These are phyloP conservation scores for Anoplopoma fimbria DNA, from an alignment of 2,113 vertebrate genomes.

Conservation along the genomic window DNA sequence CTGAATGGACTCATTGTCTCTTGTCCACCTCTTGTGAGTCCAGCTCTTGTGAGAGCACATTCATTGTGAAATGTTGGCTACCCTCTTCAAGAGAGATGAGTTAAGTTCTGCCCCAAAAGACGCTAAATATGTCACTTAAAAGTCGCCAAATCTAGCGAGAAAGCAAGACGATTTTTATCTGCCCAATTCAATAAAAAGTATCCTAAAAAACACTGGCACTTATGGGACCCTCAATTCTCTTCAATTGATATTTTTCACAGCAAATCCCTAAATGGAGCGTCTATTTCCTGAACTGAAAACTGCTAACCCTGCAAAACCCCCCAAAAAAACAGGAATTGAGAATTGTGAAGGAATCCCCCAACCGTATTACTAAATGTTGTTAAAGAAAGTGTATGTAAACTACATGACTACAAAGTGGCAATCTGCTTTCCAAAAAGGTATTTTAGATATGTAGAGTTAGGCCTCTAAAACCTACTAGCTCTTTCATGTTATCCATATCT, in stretches of 20 bases:
- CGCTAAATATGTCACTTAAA: no score
- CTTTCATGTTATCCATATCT: background rate
- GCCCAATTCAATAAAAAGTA: background rate
- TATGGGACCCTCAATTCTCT: no score
- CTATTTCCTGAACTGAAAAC: conserved; percentile 23
- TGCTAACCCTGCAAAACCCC: conserved; percentile 28
- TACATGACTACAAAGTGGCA: background rate
- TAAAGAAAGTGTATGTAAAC: background rate
- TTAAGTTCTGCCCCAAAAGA: no score
- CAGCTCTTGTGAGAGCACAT: background rate
- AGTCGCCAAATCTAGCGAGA: no score
- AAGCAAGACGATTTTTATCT: no score
- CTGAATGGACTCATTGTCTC: background rate
- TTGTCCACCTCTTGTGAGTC: background rate
- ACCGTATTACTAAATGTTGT: background rate
- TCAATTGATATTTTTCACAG: background rate
- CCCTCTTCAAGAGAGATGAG: no score
- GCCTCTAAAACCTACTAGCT: background rate
- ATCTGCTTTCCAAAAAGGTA: background rate
- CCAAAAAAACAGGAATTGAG: conserved; percentile 2
- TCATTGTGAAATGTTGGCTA: background rate
- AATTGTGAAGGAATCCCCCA: conserved; percentile 8
- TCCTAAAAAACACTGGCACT: background rate
- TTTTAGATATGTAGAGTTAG: background rate
- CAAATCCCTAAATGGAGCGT: background rate